Conservation (phyloP, 2,113 vertebrate genomes). For the Hucho hucho region DNA sequence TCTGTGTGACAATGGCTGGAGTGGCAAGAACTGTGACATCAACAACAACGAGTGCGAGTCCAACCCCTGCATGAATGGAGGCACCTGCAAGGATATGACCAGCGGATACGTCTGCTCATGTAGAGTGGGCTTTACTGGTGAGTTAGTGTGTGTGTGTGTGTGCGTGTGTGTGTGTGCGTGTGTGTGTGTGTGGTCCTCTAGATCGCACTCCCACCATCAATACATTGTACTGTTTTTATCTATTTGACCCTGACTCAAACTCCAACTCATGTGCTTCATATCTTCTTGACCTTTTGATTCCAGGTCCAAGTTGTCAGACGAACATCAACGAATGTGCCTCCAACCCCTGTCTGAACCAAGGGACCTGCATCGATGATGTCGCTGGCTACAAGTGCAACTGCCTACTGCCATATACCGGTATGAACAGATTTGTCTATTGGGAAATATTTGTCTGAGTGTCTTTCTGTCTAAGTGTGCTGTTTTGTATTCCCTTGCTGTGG, state of each 20-base stretch:
- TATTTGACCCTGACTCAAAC: background rate
- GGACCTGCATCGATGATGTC: conserved; percentile 90
- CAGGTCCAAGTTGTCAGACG: conserved; percentile 94
- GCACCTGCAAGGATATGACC: conserved; percentile 95
- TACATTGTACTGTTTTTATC: background rate
- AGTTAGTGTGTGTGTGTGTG: conserved; percentile 43
- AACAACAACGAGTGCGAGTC: conserved; percentile 96
- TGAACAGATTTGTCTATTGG: conserved; percentile 49
- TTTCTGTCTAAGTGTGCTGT: conserved; percentile 4
- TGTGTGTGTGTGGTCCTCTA: background rate
- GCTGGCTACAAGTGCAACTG: conserved; percentile 96
- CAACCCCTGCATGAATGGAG: conserved; percentile 92
- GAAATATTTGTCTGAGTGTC: conserved; percentile 10
- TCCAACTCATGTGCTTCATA: background rate
- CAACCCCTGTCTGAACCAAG: conserved; percentile 95
- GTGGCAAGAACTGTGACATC: conserved; percentile 88
- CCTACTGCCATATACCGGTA: conserved; percentile 91
- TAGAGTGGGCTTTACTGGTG: conserved; percentile 89
- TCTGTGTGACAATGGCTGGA: conserved; percentile 90
- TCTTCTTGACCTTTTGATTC: conserved; percentile 6
- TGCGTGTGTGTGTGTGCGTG: too few relatives aligned
- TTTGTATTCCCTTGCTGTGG: conserved; percentile 32
- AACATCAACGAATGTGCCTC: conserved; percentile 97
- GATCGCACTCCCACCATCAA: too few relatives aligned
- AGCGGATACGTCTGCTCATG: conserved; percentile 92